These are phyloP conservation scores for Sebastes alutus DNA, from an alignment of 2,797 vertebrate genomes.

Conservation along the genomic window DNA sequence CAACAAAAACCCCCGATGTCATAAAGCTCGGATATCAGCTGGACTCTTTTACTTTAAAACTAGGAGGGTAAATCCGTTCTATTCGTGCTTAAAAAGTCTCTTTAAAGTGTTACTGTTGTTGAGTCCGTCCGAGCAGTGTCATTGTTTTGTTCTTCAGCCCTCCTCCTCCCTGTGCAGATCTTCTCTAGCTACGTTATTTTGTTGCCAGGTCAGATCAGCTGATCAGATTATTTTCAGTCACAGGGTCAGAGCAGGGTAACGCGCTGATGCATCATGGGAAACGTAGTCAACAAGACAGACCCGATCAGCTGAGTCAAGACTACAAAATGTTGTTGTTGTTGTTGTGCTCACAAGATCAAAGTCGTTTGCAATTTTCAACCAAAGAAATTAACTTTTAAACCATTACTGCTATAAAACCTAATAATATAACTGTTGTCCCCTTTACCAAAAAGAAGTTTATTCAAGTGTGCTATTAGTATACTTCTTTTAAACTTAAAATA, in stretches of 20 bases:
- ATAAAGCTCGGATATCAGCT: slow-evolving; percentile 19
- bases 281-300: slow-evolving; percentile 29
- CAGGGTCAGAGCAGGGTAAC: slow-evolving; percentile 58
- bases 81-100: slow-evolving; percentile 43
- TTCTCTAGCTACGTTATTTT: slow-evolving; percentile 77
- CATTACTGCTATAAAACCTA: too few relatives aligned
- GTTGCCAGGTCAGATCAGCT: slow-evolving; percentile 88
- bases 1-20: slow-evolving; percentile 61
- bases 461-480: too few relatives aligned
- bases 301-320: neutral
- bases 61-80: slow-evolving; percentile 20
- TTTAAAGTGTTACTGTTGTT: slow-evolving; percentile 53
- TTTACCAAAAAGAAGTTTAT: too few relatives aligned
- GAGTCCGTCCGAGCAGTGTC: slow-evolving; percentile 68
- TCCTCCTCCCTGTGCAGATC: slow-evolving; percentile 72
- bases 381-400: neutral
- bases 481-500: too few relatives aligned
- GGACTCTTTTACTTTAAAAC: slow-evolving; percentile 1
- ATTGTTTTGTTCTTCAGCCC: slow-evolving; percentile 79
- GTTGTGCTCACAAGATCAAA: neutral
- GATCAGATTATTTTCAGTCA: slow-evolving; percentile 86
- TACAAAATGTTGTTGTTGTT: neutral
- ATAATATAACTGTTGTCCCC: accelerated
- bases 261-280: slow-evolving; percentile 64
- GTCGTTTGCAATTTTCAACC: neutral